Conservation (phyloP, 2,888 invertebrate genomes). For the Troides helena region DNA sequence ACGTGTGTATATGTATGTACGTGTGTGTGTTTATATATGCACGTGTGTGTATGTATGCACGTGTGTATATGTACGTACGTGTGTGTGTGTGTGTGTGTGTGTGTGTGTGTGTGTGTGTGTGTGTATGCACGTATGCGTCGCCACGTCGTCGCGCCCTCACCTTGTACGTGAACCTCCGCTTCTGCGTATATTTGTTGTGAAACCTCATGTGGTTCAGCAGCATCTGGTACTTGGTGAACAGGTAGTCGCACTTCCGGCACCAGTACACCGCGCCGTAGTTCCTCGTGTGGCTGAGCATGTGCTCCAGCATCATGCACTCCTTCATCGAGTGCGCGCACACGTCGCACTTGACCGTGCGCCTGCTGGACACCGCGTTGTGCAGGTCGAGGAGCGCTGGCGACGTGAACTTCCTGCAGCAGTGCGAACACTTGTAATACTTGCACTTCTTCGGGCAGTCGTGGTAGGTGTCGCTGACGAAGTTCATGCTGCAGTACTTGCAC, state of each 20-base stretch:
- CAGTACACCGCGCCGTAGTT: background rate
- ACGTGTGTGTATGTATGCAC: too few relatives aligned
- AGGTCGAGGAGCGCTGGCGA: background rate
- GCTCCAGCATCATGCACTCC: background rate
- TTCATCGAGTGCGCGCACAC: background rate
- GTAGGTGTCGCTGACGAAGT: background rate
- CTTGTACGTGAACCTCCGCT: background rate
- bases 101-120: too few relatives aligned
- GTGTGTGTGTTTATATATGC: too few relatives aligned
- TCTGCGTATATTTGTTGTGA: background rate
- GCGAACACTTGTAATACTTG: background rate
- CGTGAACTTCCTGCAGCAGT: slow-evolving; percentile 4
- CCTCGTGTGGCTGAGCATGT: slow-evolving; percentile 5
- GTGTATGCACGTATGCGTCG: too few relatives aligned
- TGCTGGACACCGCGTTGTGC: background rate
- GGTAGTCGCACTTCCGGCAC: slow-evolving; percentile 1
- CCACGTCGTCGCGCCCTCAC: background rate
- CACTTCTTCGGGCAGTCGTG: slow-evolving; percentile 10
- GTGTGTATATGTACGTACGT: too few relatives aligned
- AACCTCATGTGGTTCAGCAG: background rate
- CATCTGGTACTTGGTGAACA: background rate
- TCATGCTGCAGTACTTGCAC: background rate
- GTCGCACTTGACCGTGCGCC: background rate
- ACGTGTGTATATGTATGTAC: too few relatives aligned
- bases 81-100: too few relatives aligned